Base-by-base conservation (phyloP, 2,888 invertebrate genomes). In the Drosophila ustulata region DNA sequence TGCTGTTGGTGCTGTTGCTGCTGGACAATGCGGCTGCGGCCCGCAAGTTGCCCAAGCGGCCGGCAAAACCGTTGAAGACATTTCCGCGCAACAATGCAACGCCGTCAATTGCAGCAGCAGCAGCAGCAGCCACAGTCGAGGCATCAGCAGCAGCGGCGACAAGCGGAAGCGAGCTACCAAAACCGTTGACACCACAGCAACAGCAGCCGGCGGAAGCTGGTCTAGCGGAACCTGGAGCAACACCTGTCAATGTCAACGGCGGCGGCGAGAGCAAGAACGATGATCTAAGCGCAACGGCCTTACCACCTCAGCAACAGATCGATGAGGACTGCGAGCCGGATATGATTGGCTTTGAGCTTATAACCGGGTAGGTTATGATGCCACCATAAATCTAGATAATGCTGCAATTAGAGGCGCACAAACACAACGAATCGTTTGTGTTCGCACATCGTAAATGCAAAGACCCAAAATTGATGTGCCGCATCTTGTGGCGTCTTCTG, bases 341-440 rank as follows among this genome's bases (percentile, higher is more conserved):
- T 93, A 97, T 97, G 96, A 95, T 97, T 89, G 97, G 97, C 87
- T 98, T 98, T 93, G 98, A 98, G 93, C 94, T 98, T 90, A 96
- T 97, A 89, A 98, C 98, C 83, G 98, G 97, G 94, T 95, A 93
- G 93, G 93, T 90, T 76, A 30, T 34, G 41, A 59, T 80, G 70
- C 66, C 61, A 26, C 6, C 30, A 57, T 53, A 47, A 28, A 67
- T 61, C 72, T 75, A 69, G 72, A 71, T 74, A n/a, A 69, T 63
- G 57, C 49, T 43, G 62, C 76, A 88, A 88, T 85, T 88, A 79
- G 73, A n/a, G 37, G 32, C 53, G 63, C 81, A 68, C 66, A 66
- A 68, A 86, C 32, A 37, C 37, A n/a, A 4, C 37, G 2, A 9
- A 4, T 9, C n/a, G 0, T 37, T n/a, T 41, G 80, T 71, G 80